phyloP scores from a whole-genome alignment of 2,113 vertebrate species.

The Epinephelus fuscoguttatus region DNA sequence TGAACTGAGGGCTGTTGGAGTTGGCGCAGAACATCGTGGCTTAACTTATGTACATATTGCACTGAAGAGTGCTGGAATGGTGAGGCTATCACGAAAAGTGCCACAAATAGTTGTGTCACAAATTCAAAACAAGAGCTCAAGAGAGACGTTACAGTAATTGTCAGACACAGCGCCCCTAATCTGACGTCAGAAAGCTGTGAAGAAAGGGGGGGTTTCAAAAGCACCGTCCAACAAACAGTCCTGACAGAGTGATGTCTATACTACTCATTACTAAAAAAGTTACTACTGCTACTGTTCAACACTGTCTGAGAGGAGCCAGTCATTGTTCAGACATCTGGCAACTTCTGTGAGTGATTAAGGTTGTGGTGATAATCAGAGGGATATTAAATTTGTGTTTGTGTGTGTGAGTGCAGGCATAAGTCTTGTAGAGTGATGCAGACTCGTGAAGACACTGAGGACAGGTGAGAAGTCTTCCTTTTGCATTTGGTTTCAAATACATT shows the following conservation, averaged over 20 bases:
- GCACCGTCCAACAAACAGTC: neutral
- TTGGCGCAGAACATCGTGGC: too few relatives aligned
- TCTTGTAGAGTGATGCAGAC: neutral
- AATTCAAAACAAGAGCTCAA: too few relatives aligned
- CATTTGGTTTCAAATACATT: neutral
- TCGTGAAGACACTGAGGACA: neutral
- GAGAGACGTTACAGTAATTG: neutral
- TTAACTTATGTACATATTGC: too few relatives aligned
- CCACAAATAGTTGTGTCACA: too few relatives aligned
- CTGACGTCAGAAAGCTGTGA: neutral
- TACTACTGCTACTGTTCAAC: too few relatives aligned
- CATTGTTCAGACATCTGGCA: too few relatives aligned
- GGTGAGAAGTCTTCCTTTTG: neutral
- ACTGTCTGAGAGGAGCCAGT: too few relatives aligned
- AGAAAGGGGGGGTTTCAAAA: neutral
- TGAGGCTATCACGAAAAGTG: too few relatives aligned
- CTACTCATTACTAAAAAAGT: neutral
- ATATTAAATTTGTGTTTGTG: neutral
- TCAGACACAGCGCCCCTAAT: neutral
- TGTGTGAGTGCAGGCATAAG: neutral
- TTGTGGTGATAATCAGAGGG: slow-evolving; percentile 2
- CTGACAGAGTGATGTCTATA: neutral
- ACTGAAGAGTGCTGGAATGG: too few relatives aligned
- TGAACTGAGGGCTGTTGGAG: too few relatives aligned
- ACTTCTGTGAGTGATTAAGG: neutral